A percentile compares a stretch with the other conserved stretches of the same genome.
Conservation (phyloP, 1,140 invertebrate species). For the Cyclina sinensis region DNA sequence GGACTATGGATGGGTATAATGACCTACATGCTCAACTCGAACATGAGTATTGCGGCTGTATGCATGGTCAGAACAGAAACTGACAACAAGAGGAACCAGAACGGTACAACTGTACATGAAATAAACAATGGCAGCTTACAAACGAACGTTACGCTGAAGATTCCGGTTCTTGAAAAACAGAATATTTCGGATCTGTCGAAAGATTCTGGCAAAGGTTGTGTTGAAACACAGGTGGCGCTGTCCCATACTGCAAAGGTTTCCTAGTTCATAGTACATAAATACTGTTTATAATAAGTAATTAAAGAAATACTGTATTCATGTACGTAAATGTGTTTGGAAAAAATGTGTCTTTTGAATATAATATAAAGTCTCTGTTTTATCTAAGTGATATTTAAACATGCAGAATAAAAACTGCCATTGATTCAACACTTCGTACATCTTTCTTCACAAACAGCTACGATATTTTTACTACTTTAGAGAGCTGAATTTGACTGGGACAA, state of each 20-base stretch:
- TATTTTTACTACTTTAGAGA: too few species aligned
- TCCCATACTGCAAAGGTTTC: background rate
- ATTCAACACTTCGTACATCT: background rate
- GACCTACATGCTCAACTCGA: background rate
- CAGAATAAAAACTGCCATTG: background rate
- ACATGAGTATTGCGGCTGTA: conserved; percentile 31
- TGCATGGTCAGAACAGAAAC: background rate
- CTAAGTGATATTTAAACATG: background rate
- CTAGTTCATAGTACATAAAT: too few species aligned
- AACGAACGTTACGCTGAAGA: background rate
- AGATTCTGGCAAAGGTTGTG: background rate
- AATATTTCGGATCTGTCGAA: background rate
- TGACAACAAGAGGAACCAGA: background rate
- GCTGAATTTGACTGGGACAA: conserved; percentile 79
- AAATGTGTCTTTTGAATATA: too few species aligned
- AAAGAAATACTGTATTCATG: too few species aligned
- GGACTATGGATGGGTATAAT: conserved; percentile 6
- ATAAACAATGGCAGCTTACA: background rate
- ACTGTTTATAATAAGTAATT: too few species aligned
- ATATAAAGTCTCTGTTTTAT: background rate
- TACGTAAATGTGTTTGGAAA: too few species aligned
- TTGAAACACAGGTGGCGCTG: too few species aligned
- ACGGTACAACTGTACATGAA: background rate
- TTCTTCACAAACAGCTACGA: background rate
- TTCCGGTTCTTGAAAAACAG: background rate